Evolutionary conservation across 1,140 invertebrate species (phyloP).

Genomic region (Drosophila arizonae): DNA sequence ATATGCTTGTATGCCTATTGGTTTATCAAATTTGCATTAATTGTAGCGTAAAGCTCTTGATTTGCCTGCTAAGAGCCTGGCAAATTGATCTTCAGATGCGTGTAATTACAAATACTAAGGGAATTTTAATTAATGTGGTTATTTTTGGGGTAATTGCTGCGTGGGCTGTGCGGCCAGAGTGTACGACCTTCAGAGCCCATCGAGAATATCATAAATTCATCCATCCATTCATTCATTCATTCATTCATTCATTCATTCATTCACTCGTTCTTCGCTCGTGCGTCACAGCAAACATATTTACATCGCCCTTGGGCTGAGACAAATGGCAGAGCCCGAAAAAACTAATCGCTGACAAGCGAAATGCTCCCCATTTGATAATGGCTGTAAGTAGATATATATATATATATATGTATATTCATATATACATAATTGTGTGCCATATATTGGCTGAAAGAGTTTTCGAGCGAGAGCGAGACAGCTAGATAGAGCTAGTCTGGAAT

Average conservation of each 20-base stretch:
- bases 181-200: constrained; percentile 42
- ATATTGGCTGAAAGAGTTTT: constrained; percentile 47
- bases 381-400: constrained; percentile 14
- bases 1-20: background rate
- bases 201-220: constrained; percentile 23
- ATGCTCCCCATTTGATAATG: constrained; percentile 37
- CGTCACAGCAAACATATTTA: constrained; percentile 41
- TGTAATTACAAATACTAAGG: constrained; percentile 18
- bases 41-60: too few relatives aligned
- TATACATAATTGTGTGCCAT: background rate
- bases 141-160: constrained; percentile 34
- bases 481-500: constrained; percentile 37
- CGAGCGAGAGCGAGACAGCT: background rate
- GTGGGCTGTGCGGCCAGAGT: constrained; percentile 29
- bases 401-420: background rate
- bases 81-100: background rate
- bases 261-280: constrained; percentile 39
- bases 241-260: constrained; percentile 13
- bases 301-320: constrained; percentile 31
- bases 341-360: constrained; percentile 38
- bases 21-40: too few relatives aligned
- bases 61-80: too few relatives aligned
- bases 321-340: constrained; percentile 26
- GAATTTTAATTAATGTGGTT: constrained; percentile 28
- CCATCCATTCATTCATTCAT: background rate